Evolutionary conservation across 2,797 vertebrate genomes (phyloP).

Genomic region (Eutrigla gurnardus): DNA sequence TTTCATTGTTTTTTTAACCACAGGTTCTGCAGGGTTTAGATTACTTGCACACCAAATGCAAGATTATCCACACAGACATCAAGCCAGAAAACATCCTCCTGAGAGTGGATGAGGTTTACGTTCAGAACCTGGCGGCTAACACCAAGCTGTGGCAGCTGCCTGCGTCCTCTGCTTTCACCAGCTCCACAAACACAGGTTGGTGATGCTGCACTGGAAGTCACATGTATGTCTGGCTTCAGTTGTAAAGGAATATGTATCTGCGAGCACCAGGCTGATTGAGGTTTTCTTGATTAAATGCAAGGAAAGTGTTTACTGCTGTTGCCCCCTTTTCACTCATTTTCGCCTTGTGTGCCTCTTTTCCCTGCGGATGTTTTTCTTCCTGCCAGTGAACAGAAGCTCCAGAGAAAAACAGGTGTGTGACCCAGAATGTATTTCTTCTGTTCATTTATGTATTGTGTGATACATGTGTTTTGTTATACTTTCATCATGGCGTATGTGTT

Average conservation of each 20-base stretch:
- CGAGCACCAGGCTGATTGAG: not conserved
- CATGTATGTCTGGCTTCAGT: not conserved
- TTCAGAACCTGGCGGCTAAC: slow-evolving; percentile 83
- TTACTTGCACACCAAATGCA: slow-evolving; percentile 95
- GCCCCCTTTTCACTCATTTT: not conserved
- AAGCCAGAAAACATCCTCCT: slow-evolving; percentile 93
- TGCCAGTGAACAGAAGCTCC: slow-evolving; percentile 60
- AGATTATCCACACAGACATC: slow-evolving; percentile 96
- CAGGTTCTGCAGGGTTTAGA: slow-evolving; percentile 88
- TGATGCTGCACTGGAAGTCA: not conserved
- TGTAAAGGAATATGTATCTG: not conserved
- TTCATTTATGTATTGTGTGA: not conserved
- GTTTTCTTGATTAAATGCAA: not conserved
- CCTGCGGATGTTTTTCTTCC: slow-evolving; percentile 23
- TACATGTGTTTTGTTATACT: not conserved
- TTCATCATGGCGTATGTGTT: slow-evolving; percentile 3
- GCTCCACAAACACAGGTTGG: slow-evolving; percentile 75
- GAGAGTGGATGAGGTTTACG: slow-evolving; percentile 83
- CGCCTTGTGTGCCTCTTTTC: slow-evolving; percentile 3
- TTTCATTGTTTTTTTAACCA: slow-evolving; percentile 26
- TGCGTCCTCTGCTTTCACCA: slow-evolving; percentile 64
- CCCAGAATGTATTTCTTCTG: not conserved
- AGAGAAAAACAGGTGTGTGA: slow-evolving; percentile 73
- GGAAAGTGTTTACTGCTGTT: not conserved
- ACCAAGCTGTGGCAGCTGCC: slow-evolving; percentile 86